phyloP scores from a whole-genome alignment of 2,888 invertebrate species.

The Sceliomorpha sp. region DNA sequence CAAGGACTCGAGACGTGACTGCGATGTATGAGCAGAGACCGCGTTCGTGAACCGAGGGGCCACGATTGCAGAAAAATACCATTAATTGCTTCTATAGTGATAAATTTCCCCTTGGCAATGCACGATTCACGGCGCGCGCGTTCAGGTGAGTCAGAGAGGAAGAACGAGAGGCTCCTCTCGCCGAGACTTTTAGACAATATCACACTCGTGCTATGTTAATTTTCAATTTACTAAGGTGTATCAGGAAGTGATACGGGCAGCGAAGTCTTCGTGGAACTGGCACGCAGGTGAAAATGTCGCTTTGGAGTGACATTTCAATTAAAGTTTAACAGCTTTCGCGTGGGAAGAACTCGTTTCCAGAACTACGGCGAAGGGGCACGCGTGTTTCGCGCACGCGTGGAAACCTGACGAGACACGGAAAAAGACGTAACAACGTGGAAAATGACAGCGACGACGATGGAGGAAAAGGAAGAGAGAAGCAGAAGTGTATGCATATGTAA shows the following conservation, averaged over 20 bases:
- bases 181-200: slow-evolving; percentile 62
- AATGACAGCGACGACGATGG: too few relatives aligned
- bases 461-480: too few relatives aligned
- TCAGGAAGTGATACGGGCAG: slow-evolving; percentile 70
- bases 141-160: slow-evolving; percentile 49
- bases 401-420: too few relatives aligned
- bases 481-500: too few relatives aligned
- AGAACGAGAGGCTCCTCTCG: slow-evolving; percentile 32
- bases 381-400: too few relatives aligned
- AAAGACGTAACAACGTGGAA: too few relatives aligned
- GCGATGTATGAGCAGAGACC: slow-evolving; percentile 67
- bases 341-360: slow-evolving; percentile 69
- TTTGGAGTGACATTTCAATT: slow-evolving; percentile 75
- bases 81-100: slow-evolving; percentile 79
- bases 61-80: slow-evolving; percentile 69
- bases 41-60: slow-evolving; percentile 67
- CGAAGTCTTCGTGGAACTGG: slow-evolving; percentile 40
- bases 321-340: slow-evolving; percentile 72
- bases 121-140: slow-evolving; percentile 69
- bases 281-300: slow-evolving; percentile 72
- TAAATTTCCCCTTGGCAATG: slow-evolving; percentile 77
- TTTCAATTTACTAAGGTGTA: slow-evolving; percentile 77
- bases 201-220: slow-evolving; percentile 74
- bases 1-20: slow-evolving; percentile 66
- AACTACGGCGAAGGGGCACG: too few relatives aligned